These are phyloP conservation scores for Alauda arvensis DNA, from an alignment of 2,797 vertebrate genomes.

Conservation along the genomic window DNA sequence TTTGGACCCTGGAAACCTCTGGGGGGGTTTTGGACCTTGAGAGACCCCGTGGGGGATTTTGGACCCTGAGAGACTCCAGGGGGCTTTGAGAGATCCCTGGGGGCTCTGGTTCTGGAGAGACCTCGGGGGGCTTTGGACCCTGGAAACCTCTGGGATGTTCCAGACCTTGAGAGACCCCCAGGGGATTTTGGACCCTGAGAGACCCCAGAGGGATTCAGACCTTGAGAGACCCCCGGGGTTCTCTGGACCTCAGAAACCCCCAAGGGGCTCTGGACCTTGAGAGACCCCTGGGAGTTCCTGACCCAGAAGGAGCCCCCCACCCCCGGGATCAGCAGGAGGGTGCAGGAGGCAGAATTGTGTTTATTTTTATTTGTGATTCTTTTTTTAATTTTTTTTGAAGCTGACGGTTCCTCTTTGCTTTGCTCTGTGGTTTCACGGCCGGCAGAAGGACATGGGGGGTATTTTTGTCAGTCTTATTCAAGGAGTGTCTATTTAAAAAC, in stretches of 20 bases:
- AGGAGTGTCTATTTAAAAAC: constrained; percentile 13
- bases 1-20: background rate
- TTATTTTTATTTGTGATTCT: background rate
- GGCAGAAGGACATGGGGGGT: background rate
- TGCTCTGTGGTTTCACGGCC: background rate
- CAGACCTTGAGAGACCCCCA: background rate
- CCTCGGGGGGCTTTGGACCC: background rate
- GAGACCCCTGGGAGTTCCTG: too few relatives aligned
- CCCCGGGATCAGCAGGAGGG: background rate
- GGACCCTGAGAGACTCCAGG: background rate
- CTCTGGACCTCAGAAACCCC: too few relatives aligned
- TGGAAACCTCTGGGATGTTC: background rate
- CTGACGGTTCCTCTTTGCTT: constrained; percentile 15
- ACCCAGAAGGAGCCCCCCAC: background rate
- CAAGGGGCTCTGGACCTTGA: too few relatives aligned
- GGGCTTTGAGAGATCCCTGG: background rate
- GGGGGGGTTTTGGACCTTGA: accelerated
- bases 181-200: background rate
- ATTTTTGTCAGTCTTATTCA: constrained; percentile 25
- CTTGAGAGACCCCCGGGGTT: too few relatives aligned
- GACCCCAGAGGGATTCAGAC: too few relatives aligned
- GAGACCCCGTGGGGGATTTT: background rate
- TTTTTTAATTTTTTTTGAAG: background rate
- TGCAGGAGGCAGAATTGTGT: background rate
- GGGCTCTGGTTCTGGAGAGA: too few relatives aligned